Conservation (phyloP, 2,888 invertebrate genomes). For the Drosophila nigricruria region DNA sequence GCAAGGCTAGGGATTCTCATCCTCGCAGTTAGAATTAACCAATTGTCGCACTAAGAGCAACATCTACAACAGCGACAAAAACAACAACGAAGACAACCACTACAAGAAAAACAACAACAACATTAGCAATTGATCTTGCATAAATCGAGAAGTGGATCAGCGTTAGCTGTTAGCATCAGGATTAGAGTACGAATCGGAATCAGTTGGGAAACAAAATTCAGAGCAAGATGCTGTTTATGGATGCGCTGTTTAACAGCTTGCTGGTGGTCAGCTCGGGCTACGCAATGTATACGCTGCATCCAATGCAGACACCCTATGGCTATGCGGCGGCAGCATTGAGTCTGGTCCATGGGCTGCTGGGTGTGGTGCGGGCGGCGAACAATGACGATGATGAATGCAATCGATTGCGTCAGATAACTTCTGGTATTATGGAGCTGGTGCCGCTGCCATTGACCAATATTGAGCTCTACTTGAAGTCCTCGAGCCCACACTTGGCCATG, state of each 20-base stretch:
- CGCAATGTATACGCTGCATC: slow-evolving; percentile 67
- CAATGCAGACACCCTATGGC: slow-evolving; percentile 68
- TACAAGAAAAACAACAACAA: background rate
- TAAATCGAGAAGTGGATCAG: background rate
- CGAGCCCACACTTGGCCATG: slow-evolving; percentile 65
- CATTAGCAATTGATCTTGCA: background rate
- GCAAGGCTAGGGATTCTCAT: background rate
- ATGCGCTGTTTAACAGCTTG: slow-evolving; percentile 70
- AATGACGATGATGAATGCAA: slow-evolving; percentile 57
- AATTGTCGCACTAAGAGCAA: background rate
- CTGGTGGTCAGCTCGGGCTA: slow-evolving; percentile 76
- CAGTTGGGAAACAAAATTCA: background rate
- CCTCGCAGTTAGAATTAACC: slow-evolving; percentile 4
- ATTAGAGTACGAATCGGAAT: background rate
- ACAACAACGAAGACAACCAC: too few relatives aligned
- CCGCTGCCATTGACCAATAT: slow-evolving; percentile 77
- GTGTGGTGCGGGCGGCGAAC: slow-evolving; percentile 57
- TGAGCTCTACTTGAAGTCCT: slow-evolving; percentile 70
- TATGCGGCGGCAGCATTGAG: slow-evolving; percentile 72
- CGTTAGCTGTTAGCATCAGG: background rate
- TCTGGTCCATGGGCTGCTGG: slow-evolving; percentile 74
- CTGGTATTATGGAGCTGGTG: slow-evolving; percentile 70
- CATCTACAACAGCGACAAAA: background rate
- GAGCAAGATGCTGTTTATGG: slow-evolving; percentile 59
- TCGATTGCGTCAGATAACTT: slow-evolving; percentile 46